Base-by-base conservation (phyloP, 2,797 vertebrate species). In the Danio jaintianensis region DNA sequence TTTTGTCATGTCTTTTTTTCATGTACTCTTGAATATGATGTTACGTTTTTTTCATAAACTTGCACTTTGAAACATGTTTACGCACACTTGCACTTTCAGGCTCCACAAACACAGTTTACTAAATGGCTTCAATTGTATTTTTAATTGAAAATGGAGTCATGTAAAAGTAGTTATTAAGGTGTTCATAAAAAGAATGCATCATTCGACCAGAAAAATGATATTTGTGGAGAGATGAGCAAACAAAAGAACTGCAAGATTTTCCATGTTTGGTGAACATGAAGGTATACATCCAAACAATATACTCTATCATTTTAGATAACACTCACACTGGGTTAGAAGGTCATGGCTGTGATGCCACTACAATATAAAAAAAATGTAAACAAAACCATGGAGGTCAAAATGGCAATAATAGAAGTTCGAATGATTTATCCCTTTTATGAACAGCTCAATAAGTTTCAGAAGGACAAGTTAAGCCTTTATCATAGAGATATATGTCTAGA, bases 311-410 rank as follows among this genome's bases (percentile, higher is more conserved):
- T 53, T 50, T 55, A 61, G 10, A 75, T 59, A 22, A 52, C 59
- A 6, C 36, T 63, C 55, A 48, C 11, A 52, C 73, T 20, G 59
- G 47, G 16, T 76, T 48, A 66, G 62, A 22, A 4, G 59, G 40
- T 56, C 78, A 73, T 29, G 38, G 10, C 56, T 71, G 15, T 2
- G 6, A 55, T 64, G 36, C 6, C 68, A 45, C 48, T 40, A n/a
- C 61, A 45, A 48, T 64, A 73, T 72, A 62, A 71, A 45, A 72
- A 58, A 29, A 9, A 8, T 47, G 3, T 69, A 69, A 69, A 16
- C 55, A 36, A 55, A 71, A 62, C 7, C 18, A 53, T 52, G 7
- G 15, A 71, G 77, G 58, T 79, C 77, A 71, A 42, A 71, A 62
- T 53, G 15, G 77, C 56, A 71, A 58, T 67, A 77, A 77, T 50